Base-by-base conservation (phyloP, 2,797 vertebrate species). In the Chromis chromis region DNA sequence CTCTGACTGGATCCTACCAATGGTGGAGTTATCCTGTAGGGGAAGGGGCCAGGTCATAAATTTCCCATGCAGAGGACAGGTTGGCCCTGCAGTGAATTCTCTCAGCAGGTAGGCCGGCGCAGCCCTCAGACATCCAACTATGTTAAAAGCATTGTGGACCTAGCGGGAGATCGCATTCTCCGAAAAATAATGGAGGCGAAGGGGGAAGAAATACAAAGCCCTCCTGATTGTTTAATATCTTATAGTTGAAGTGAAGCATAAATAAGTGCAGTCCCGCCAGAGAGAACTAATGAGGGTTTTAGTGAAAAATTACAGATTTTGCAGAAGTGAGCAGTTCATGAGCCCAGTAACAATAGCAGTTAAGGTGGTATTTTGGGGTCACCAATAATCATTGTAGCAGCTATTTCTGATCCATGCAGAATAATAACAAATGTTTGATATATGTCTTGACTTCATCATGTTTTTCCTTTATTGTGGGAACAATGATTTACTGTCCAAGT, bases 111-210 rank as follows among this genome's bases (percentile, higher is more conserved):
- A 86, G 77, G 88, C 93, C 88, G 86, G 88, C 85, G 82, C 76
- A 76, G 74, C 74, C 67, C 66, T 78, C 84, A 91, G 92, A 94
- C 87, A 86, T 91, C 93, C 92, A 92, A 90, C 92, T 88, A 94
- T 90, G 92, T 94, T 95, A 88, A 94, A 95, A 95, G 94, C 94
- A 94, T 93, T 94, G 91, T 90, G 88, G 91, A 89, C 92, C 82
- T 88, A 87, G 92, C 84, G 71, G 91, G 93, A 89, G 88, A 86
- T 82, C 76, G 64, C 78, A 81, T 89, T 91, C 86, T 85, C 79
- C 87, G 81, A 87, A 92, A 80, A 88, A 86, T 74, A 77, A 90
- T 58, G 67, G 39, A 85, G 76, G 79, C 9, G 1, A 71, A 61
- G 58, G 58, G 60, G 28, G 52, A 54, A 48, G 52, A 76, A 86